These are phyloP conservation scores for Netelia melanura DNA, from an alignment of 2,888 invertebrate genomes.

Conservation along the genomic window DNA sequence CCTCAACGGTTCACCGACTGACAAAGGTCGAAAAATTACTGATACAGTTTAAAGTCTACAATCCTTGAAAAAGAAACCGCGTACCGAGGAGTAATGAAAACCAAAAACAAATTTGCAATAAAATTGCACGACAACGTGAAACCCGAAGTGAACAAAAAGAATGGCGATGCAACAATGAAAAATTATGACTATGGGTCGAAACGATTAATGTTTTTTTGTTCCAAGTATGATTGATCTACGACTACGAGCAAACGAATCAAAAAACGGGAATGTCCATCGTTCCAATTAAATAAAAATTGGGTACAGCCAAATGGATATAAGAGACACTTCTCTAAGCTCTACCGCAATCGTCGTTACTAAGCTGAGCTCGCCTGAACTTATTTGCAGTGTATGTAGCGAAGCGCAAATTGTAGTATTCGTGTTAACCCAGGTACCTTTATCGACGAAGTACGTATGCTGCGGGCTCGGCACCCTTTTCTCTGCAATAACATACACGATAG, in stretches of 20 bases:
- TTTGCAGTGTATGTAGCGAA: conserved; percentile 45
- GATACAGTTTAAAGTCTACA: not conserved
- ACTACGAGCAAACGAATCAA: not conserved
- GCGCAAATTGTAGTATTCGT: conserved; percentile 61
- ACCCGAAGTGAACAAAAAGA: conserved; percentile 28
- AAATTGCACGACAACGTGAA: conserved; percentile 28
- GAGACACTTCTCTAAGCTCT: conserved; percentile 22
- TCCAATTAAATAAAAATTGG: not conserved
- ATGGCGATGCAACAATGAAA: not conserved
- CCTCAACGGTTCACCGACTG: conserved; percentile 86
- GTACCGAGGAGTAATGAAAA: conserved; percentile 16
- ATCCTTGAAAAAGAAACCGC: not conserved
- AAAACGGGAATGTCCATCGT: not conserved
- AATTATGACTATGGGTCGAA: not conserved
- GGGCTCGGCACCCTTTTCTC: conserved; percentile 84
- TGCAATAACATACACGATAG: conserved; percentile 81
- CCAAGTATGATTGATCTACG: not conserved
- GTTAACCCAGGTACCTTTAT: conserved; percentile 85
- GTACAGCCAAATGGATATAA: conserved; percentile 25
- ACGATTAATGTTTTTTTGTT: not conserved
- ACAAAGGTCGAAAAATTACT: conserved; percentile 55
- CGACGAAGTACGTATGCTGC: conserved; percentile 86
- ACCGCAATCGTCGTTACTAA: conserved; percentile 39
- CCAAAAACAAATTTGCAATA: conserved; percentile 13
- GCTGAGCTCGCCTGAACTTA: conserved; percentile 55